phyloP scores from a whole-genome alignment of 1,140 invertebrate genomes.

The Cydia pomonella region DNA sequence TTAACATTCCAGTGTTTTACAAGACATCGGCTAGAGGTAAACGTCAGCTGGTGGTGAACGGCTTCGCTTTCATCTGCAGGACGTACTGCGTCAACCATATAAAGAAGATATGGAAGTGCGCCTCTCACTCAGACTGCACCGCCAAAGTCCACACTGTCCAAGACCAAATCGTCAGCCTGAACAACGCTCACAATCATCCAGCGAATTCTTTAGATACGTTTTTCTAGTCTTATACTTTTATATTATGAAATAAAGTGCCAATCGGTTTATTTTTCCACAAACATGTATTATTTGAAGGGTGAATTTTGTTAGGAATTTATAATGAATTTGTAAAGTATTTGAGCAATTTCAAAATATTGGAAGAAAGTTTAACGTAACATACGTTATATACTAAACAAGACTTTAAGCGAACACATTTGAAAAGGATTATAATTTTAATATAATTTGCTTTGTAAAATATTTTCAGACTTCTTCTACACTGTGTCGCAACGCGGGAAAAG shows the following conservation, averaged over 20 bases:
- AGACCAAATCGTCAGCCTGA: conserved; percentile 57
- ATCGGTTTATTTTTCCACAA: conserved; percentile 1
- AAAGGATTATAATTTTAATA: too few species aligned
- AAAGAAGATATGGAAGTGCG: conserved; percentile 72
- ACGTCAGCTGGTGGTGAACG: conserved; percentile 58
- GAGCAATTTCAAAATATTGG: too few species aligned
- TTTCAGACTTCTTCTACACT: conserved; percentile 17
- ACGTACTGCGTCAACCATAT: conserved; percentile 63
- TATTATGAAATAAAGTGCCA: conserved; percentile 16
- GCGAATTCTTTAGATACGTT: background rate
- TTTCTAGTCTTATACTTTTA: conserved; percentile 17
- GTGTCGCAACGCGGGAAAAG: conserved; percentile 15
- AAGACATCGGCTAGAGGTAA: conserved; percentile 59
- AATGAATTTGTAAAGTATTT: too few species aligned
- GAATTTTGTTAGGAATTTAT: too few species aligned
- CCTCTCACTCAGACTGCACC: conserved; percentile 61
- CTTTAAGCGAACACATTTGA: too few species aligned
- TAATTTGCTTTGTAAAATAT: background rate
- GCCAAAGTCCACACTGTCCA: conserved; percentile 68
- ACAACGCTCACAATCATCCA: conserved; percentile 64
- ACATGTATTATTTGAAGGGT: background rate
- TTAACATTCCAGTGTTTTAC: conserved; percentile 62
- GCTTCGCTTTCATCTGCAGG: conserved; percentile 64
- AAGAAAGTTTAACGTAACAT: background rate
- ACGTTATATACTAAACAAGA: background rate